Conservation (phyloP, 2,797 vertebrate genomes). For the Sorex maritimensis region DNA sequence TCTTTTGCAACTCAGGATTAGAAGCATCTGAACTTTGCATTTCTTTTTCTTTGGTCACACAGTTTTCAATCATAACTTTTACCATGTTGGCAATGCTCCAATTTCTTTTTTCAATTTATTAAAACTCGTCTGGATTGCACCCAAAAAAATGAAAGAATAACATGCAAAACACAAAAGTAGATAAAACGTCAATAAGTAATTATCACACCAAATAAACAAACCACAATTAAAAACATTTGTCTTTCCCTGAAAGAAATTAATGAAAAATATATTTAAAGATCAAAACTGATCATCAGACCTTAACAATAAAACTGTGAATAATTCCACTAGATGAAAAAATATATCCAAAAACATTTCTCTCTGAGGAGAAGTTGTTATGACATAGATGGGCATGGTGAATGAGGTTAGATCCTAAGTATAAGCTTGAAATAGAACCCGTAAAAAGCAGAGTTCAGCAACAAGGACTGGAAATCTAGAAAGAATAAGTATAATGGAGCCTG, state of each 20-base stretch:
- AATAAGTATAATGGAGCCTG: slow-evolving; percentile 72
- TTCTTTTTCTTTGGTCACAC: slow-evolving; percentile 74
- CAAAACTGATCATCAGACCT: slow-evolving; percentile 54
- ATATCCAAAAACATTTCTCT: slow-evolving; percentile 67
- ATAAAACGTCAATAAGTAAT: slow-evolving; percentile 66
- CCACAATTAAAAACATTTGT: slow-evolving; percentile 44
- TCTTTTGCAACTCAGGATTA: slow-evolving; percentile 78
- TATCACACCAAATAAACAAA: slow-evolving; percentile 53
- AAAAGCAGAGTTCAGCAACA: slow-evolving; percentile 73
- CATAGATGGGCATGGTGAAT: slow-evolving; percentile 71
- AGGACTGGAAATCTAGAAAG: slow-evolving; percentile 72
- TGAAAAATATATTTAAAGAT: slow-evolving; percentile 54
- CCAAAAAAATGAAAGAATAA: slow-evolving; percentile 70
- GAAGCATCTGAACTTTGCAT: slow-evolving; percentile 72
- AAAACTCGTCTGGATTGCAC: slow-evolving; percentile 67
- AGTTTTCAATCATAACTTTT: slow-evolving; percentile 62
- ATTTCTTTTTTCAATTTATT: slow-evolving; percentile 74
- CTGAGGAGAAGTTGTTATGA: slow-evolving; percentile 59
- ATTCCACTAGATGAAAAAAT: slow-evolving; percentile 63
- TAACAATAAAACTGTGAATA: slow-evolving; percentile 58
- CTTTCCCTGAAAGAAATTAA: slow-evolving; percentile 49
- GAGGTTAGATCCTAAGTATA: slow-evolving; percentile 72
- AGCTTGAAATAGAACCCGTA: slow-evolving; percentile 65
- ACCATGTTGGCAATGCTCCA: slow-evolving; percentile 56
- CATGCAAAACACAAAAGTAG: slow-evolving; percentile 65